phyloP scores from a whole-genome alignment of 2,888 invertebrate species.

The Hydrotaea cyrtoneurina region DNA sequence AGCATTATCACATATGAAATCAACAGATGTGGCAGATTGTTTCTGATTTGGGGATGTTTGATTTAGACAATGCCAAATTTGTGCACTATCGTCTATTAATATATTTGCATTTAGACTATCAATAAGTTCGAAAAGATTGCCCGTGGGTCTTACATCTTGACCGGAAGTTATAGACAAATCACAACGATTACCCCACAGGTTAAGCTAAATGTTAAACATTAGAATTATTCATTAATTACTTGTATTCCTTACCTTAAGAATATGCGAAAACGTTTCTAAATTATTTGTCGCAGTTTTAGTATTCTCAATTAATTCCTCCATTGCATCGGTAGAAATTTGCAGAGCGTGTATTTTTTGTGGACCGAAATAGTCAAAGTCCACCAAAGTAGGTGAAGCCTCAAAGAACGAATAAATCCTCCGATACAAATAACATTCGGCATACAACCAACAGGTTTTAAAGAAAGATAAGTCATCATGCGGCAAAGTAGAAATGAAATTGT shows the following conservation, averaged over 20 bases:
- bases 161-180: conserved; percentile 94
- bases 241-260: conserved; percentile 73
- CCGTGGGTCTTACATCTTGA: conserved; percentile 82
- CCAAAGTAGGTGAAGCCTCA: conserved; percentile 82
- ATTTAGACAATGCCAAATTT: conserved; percentile 82
- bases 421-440: conserved; percentile 96
- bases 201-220: conserved; percentile 81
- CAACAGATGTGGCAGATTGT: conserved; percentile 82
- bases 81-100: conserved; percentile 84
- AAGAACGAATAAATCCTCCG: conserved; percentile 86
- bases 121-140: conserved; percentile 83
- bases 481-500: conserved; percentile 82
- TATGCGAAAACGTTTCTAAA: conserved; percentile 67
- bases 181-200: conserved; percentile 97
- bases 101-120: conserved; percentile 83
- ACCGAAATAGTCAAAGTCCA: conserved; percentile 88
- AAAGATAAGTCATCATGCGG: conserved; percentile 79
- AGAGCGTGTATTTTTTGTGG: conserved; percentile 87
- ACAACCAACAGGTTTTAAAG: conserved; percentile 92
- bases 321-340: conserved; percentile 73
- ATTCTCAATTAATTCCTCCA: conserved; percentile 72
- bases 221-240: background rate
- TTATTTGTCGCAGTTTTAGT: conserved; percentile 65
- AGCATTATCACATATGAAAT: conserved; percentile 94
- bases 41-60: conserved; percentile 65